phyloP scores from a whole-genome alignment of 2,113 vertebrate genomes.

The Mionectes macconnelli region DNA sequence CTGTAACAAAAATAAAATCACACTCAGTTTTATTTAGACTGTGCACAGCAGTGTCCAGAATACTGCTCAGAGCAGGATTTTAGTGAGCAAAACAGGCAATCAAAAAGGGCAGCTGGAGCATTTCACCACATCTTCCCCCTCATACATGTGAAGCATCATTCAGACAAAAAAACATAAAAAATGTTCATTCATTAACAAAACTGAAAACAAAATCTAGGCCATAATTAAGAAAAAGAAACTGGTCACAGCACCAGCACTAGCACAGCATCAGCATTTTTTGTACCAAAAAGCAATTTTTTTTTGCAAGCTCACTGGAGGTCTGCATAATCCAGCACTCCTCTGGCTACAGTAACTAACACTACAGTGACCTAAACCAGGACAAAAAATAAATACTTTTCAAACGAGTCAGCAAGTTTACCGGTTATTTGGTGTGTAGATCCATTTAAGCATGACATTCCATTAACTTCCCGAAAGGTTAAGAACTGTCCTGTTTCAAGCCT shows the following conservation, averaged over 20 bases:
- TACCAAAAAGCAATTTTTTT: background rate
- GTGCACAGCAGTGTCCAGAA: background rate
- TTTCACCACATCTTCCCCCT: background rate
- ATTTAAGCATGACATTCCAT: slow-evolving; percentile 91
- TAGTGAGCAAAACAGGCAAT: background rate
- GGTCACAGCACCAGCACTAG: background rate
- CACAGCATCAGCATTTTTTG: no score
- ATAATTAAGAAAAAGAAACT: background rate
- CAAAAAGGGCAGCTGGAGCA: background rate
- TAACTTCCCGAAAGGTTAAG: slow-evolving; percentile 90
- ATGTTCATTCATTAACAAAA: background rate
- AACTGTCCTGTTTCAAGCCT: slow-evolving; percentile 92
- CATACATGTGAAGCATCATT: background rate
- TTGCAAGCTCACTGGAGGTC: background rate
- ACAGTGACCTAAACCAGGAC: background rate
- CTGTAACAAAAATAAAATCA: background rate
- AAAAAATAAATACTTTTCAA: background rate
- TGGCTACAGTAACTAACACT: background rate
- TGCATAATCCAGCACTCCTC: background rate
- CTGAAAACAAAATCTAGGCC: background rate
- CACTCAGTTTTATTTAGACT: background rate
- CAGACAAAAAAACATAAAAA: background rate
- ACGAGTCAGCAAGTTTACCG: slow-evolving; percentile 73
- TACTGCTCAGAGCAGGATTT: background rate
- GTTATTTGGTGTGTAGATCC: slow-evolving; percentile 82